These are phyloP conservation scores for Trachelipus rathkii DNA, from an alignment of 1,140 invertebrate species.

Conservation along the genomic window DNA sequence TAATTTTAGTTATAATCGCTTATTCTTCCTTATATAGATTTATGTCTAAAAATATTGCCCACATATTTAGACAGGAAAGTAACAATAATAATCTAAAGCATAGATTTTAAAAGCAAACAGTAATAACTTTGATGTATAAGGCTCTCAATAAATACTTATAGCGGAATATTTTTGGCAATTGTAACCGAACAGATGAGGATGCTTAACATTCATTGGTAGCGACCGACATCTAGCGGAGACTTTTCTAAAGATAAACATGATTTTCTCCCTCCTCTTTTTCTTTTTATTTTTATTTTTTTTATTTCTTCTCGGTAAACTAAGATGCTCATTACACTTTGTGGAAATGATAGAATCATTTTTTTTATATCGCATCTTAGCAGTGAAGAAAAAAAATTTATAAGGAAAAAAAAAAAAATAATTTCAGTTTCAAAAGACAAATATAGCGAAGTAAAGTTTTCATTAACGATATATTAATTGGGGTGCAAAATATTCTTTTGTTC, in stretches of 20 bases:
- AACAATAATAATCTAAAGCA: no score
- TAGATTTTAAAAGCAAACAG: no score
- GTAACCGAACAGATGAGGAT: background rate
- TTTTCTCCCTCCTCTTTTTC: no score
- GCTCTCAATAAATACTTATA: no score
- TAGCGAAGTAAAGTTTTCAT: background rate
- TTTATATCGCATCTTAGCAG: background rate
- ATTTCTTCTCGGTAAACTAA: background rate
- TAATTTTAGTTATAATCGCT: no score
- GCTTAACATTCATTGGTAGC: constrained; percentile 1
- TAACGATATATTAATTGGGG: background rate
- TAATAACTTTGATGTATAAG: no score
- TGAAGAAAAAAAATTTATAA: no score
- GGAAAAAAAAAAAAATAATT: background rate
- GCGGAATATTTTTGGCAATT: background rate
- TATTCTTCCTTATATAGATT: no score
- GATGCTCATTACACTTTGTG: background rate
- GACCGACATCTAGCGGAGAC: background rate
- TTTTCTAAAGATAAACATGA: background rate
- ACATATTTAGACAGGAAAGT: no score
- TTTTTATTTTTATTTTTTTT: background rate
- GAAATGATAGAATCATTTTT: background rate
- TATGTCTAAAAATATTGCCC: no score
- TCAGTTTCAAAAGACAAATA: constrained; percentile 12
- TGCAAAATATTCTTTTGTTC: background rate